Percentiles rank a stretch among this genome's conserved stretches.
Evolutionary conservation across 2,888 invertebrate genomes (phyloP).

Genomic region (Chloroclysta siterata): DNA sequence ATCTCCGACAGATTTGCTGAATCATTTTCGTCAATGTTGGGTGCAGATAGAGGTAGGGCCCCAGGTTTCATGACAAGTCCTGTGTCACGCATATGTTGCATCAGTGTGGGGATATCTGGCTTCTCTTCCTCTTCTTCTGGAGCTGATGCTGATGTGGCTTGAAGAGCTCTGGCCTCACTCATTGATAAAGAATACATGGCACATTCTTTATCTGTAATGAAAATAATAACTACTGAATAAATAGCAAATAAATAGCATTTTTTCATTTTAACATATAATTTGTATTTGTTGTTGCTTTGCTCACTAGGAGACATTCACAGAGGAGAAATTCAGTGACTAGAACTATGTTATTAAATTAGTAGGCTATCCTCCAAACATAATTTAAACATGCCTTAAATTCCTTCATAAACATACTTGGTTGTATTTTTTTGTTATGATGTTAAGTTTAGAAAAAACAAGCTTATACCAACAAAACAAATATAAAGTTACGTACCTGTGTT

Average conservation of each 20-base stretch:
- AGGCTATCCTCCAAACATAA: too few species aligned
- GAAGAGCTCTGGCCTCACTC: constrained; percentile 91
- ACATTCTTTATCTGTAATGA: constrained; percentile 93
- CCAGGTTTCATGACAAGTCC: constrained; percentile 95
- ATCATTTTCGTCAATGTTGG: constrained; percentile 86
- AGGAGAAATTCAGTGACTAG: too few species aligned
- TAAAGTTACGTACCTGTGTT: constrained; percentile 88
- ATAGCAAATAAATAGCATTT: too few species aligned
- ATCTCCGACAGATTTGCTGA: constrained; percentile 87
- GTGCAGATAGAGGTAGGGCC: constrained; percentile 84
- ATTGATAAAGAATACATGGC: constrained; percentile 94
- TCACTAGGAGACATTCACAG: too few species aligned
- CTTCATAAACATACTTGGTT: too few species aligned
- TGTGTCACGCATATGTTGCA: constrained; percentile 96
- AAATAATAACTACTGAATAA: background rate
- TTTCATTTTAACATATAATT: too few species aligned
- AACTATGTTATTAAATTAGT: too few species aligned
- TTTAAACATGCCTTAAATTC: too few species aligned
- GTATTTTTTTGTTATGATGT: background rate
- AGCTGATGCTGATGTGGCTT: constrained; percentile 85
- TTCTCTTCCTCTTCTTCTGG: constrained; percentile 88
- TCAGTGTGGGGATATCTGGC: constrained; percentile 87
- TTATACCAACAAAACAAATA: background rate
- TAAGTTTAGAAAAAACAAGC: background rate
- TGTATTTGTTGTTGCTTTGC: too few species aligned